Conservation (phyloP, 2,888 invertebrate species). For the Drosophila rubida region DNA sequence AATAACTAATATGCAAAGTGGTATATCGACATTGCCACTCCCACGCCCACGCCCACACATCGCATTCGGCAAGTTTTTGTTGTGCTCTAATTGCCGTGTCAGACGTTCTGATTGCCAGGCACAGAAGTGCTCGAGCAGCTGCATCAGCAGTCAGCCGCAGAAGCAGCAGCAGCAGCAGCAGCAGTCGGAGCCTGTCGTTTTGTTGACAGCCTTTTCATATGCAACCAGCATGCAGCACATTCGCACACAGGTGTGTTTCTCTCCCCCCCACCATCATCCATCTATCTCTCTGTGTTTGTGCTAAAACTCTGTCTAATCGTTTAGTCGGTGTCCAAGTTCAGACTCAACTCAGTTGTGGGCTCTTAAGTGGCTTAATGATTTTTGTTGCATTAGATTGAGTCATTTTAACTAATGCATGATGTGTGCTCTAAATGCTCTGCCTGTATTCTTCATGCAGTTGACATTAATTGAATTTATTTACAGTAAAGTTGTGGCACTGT, state of each 20-base stretch:
- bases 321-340: slow-evolving; percentile 19
- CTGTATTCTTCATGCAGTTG: slow-evolving; percentile 47
- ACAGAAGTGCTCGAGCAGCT: slow-evolving; percentile 26
- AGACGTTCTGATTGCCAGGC: slow-evolving; percentile 68
- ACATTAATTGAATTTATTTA: slow-evolving; percentile 76
- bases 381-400: slow-evolving; percentile 70
- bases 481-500: slow-evolving; percentile 3
- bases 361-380: slow-evolving; percentile 74
- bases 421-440: slow-evolving; percentile 17
- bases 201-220: slow-evolving; percentile 64
- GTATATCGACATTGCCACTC: slow-evolving; percentile 47
- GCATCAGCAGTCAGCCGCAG: slow-evolving; percentile 28
- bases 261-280: neutral
- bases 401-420: slow-evolving; percentile 45
- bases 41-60: neutral
- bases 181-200: slow-evolving; percentile 31
- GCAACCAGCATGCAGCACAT: slow-evolving; percentile 20
- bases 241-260: slow-evolving; percentile 21
- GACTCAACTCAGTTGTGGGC: slow-evolving; percentile 35
- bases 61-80: slow-evolving; percentile 48
- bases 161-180: no score
- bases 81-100: slow-evolving; percentile 76
- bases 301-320: slow-evolving; percentile 44
- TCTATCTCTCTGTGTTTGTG: slow-evolving; percentile 12
- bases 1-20: slow-evolving; percentile 79